These are phyloP conservation scores for Dendrocincla tyrannina DNA, from an alignment of 2,797 vertebrate species.

Conservation along the genomic window DNA sequence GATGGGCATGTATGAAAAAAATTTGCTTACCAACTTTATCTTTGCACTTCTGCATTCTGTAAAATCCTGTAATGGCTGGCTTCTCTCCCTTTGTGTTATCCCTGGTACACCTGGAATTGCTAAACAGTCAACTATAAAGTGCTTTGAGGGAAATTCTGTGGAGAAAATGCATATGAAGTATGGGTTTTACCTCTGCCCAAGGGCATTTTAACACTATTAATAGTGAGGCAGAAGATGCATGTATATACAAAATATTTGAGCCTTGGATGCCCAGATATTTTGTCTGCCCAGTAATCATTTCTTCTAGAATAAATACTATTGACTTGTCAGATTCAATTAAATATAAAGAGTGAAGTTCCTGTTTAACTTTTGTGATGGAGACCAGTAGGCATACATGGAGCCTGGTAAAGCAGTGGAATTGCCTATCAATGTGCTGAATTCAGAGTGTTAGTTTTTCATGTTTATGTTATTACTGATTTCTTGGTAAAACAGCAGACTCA, in stretches of 20 bases:
- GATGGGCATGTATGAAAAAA: background rate
- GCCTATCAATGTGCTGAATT: background rate
- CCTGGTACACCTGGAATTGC: background rate
- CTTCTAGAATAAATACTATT: background rate
- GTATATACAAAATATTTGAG: background rate
- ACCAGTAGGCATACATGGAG: background rate
- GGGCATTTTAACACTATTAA: background rate
- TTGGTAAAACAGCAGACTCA: background rate
- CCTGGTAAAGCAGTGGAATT: background rate
- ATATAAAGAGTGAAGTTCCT: background rate
- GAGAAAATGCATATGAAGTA: background rate
- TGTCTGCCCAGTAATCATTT: background rate
- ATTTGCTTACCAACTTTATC: background rate
- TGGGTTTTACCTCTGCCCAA: background rate
- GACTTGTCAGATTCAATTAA: background rate
- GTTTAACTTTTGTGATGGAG: background rate
- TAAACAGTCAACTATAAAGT: background rate
- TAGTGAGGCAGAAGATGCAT: background rate
- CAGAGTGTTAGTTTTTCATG: background rate
- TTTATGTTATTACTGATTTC: background rate
- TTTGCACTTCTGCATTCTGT: background rate
- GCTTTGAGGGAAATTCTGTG: background rate
- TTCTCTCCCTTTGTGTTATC: background rate
- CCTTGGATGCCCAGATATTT: background rate
- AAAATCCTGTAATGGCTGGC: background rate